Percentiles rank a stretch among this genome's conserved stretches.
Conservation (phyloP, 2,888 invertebrate species). For the Cephus sareptanus region DNA sequence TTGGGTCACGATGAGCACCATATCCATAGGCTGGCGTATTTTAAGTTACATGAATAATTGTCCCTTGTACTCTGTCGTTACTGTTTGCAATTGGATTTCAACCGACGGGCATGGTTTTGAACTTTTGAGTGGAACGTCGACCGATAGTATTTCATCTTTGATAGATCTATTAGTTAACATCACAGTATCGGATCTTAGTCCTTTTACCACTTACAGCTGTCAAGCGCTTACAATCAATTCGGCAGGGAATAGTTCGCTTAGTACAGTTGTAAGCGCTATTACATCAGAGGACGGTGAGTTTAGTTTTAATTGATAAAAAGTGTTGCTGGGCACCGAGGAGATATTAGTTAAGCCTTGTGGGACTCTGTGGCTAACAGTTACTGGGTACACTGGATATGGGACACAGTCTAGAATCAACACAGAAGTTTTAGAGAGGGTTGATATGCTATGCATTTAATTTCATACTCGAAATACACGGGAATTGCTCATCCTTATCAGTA, state of each 20-base stretch:
- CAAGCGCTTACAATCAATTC: slow-evolving; percentile 34
- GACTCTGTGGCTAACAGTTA: not conserved
- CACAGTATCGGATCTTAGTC: slow-evolving; percentile 41
- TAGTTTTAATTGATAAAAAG: not conserved
- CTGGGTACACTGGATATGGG: not conserved
- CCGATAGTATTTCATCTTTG: slow-evolving; percentile 14
- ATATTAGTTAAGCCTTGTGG: not conserved
- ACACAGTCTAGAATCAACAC: not conserved
- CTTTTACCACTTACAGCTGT: slow-evolving; percentile 51
- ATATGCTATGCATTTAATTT: not conserved
- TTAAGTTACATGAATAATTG: slow-evolving; percentile 41
- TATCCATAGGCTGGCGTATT: slow-evolving; percentile 45
- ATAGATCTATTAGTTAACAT: slow-evolving; percentile 20
- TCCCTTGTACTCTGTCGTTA: slow-evolving; percentile 29
- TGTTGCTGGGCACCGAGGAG: not conserved
- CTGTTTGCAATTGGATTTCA: slow-evolving; percentile 35
- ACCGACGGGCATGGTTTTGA: slow-evolving; percentile 43
- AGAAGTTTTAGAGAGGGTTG: not conserved
- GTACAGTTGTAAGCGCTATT: slow-evolving; percentile 25
- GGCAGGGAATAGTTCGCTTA: slow-evolving; percentile 40
- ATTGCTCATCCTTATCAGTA: not conserved
- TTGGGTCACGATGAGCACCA: slow-evolving; percentile 18
- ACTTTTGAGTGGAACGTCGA: slow-evolving; percentile 17
- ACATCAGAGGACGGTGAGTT: slow-evolving; percentile 49
- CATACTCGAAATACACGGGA: not conserved